Percentiles rank a stretch among this genome's conserved stretches.
Conservation (phyloP, 2,797 vertebrate species). For the Melanotaenia trifasciata region DNA sequence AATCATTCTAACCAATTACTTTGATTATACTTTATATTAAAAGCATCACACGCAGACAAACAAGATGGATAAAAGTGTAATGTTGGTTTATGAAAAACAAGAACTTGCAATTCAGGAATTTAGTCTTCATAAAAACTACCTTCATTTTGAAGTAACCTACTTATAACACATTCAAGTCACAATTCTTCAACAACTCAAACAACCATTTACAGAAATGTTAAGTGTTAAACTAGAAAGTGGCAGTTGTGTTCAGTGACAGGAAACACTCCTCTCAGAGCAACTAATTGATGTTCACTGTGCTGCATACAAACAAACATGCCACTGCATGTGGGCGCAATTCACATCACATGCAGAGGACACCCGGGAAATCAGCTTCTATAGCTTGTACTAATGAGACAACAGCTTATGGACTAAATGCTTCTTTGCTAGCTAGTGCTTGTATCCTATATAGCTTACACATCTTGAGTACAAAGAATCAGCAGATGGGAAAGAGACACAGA, state of each 20-base stretch:
- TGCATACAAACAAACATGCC: constrained; percentile 31
- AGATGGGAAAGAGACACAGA: constrained; percentile 33
- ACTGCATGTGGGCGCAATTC: constrained; percentile 7
- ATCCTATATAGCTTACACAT: constrained; percentile 26
- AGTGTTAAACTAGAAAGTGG: not conserved
- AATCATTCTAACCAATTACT: not conserved
- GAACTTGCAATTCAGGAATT: not conserved
- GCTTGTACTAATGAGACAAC: constrained; percentile 47
- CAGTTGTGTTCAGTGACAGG: constrained; percentile 1
- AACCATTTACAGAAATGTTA: not conserved
- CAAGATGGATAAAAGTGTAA: too few species aligned
- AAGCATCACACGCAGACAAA: too few species aligned
- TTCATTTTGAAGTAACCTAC: constrained; percentile 1
- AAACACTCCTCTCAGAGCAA: constrained; percentile 25
- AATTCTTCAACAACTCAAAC: not conserved
- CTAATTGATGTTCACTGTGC: constrained; percentile 36
- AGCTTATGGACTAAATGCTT: constrained; percentile 51
- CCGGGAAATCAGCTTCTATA: constrained; percentile 62
- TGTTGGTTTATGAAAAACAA: too few species aligned
- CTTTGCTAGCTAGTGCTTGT: constrained; percentile 21
- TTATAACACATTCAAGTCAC: not conserved
- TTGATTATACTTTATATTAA: not conserved
- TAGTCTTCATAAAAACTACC: not conserved
- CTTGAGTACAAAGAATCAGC: constrained; percentile 40
- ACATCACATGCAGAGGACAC: constrained; percentile 42